phyloP scores from a whole-genome alignment of 2,113 vertebrate species.

The Coturnix japonica region DNA sequence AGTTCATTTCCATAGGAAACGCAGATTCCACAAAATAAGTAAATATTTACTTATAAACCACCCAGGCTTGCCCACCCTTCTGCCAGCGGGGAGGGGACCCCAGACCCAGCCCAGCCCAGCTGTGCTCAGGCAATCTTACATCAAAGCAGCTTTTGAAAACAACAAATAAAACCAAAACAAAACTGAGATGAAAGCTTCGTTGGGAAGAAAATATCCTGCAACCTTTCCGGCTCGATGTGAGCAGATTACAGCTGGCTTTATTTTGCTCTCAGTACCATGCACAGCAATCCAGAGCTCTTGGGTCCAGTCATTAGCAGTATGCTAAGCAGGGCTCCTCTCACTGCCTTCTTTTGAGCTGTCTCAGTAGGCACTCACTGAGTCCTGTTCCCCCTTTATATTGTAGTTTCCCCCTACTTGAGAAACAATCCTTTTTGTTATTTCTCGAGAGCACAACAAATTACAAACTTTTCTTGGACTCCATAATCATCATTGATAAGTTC shows the following conservation, averaged over 20 bases:
- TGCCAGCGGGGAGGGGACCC: fast-evolving
- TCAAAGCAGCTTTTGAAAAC: background rate
- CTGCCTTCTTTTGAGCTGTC: background rate
- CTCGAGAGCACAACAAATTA: background rate
- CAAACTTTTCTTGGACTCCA: background rate
- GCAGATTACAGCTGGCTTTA: background rate
- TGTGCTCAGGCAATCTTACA: background rate
- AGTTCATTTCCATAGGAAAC: background rate
- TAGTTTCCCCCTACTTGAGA: fast-evolving
- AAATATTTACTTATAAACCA: background rate
- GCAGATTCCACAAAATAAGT: background rate
- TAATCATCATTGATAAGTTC: background rate
- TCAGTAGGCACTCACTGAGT: background rate
- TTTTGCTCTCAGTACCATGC: background rate
- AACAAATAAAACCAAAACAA: background rate
- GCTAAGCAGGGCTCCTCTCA: background rate
- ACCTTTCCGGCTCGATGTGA: background rate
- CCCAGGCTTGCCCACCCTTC: background rate
- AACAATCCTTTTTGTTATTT: background rate
- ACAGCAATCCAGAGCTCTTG: background rate
- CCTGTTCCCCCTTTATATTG: background rate
- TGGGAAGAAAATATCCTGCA: background rate
- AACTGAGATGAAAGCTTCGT: slow-evolving; percentile 33
- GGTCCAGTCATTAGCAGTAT: background rate
- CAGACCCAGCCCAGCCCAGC: background rate